Conservation (phyloP, 2,797 vertebrate genomes). For the Falco berigora region DNA sequence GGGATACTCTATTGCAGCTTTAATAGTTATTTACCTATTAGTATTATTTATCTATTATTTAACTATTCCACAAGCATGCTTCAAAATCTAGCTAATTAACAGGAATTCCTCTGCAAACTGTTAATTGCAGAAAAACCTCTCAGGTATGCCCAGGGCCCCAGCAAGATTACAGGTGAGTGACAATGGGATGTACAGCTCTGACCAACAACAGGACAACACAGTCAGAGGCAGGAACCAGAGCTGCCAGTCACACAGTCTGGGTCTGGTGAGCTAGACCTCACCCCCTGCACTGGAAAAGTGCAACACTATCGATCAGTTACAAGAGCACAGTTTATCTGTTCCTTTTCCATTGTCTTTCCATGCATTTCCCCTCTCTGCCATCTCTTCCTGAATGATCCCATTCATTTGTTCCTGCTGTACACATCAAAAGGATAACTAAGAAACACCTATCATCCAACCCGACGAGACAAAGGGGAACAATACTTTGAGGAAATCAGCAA, state of each 20-base stretch:
- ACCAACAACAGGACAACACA: background rate
- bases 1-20: background rate
- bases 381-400: background rate
- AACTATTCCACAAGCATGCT: background rate
- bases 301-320: fast-evolving
- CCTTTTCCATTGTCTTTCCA: background rate
- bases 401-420: background rate
- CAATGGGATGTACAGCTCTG: background rate
- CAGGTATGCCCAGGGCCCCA: background rate
- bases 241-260: background rate
- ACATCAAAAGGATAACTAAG: background rate
- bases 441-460: background rate
- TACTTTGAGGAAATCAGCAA: background rate
- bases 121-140: background rate
- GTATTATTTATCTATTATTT: background rate
- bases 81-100: background rate
- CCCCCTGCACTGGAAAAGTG: background rate
- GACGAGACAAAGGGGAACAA: background rate
- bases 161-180: background rate
- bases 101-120: background rate
- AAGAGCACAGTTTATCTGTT: background rate
- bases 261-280: background rate
- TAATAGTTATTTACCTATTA: background rate
- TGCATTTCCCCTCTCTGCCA: background rate
- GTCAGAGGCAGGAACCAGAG: background rate